phyloP scores from a whole-genome alignment of 2,888 invertebrate species.

The Myopa tessellatipennis region DNA sequence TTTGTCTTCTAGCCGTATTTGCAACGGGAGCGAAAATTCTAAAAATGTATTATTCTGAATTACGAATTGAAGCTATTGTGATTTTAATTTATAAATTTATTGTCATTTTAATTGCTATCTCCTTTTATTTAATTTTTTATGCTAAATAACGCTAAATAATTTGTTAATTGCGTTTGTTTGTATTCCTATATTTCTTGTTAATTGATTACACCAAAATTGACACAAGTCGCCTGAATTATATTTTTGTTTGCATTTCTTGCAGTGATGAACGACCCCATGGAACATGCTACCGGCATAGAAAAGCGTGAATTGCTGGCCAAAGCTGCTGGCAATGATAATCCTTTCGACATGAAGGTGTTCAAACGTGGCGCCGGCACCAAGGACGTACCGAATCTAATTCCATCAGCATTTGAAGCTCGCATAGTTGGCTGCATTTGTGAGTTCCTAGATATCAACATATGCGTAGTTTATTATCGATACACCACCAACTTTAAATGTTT shows the following conservation, averaged over 20 bases:
- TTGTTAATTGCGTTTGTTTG: neutral
- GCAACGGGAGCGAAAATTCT: neutral
- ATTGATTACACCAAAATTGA: neutral
- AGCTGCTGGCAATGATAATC: conserved; percentile 88
- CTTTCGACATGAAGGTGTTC: conserved; percentile 84
- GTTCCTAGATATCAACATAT: conserved; percentile 54
- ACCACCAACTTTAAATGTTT: neutral
- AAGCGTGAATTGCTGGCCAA: conserved; percentile 89
- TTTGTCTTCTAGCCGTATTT: neutral
- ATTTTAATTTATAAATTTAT: neutral
- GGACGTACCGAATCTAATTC: conserved; percentile 87
- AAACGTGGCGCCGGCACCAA: conserved; percentile 87
- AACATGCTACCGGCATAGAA: conserved; percentile 93
- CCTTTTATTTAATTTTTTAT: no score
- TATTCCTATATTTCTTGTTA: neutral
- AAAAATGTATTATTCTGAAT: neutral
- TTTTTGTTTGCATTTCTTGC: conserved; percentile 37
- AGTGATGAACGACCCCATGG: conserved; percentile 90
- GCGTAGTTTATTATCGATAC: no score
- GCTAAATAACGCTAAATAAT: neutral
- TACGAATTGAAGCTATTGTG: neutral
- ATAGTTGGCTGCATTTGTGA: conserved; percentile 94
- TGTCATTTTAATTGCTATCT: neutral
- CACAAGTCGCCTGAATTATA: neutral
- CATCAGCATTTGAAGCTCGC: conserved; percentile 89